Evolutionary conservation across 2,888 invertebrate species (phyloP), one percentile per base, ranked within the genome.

Genomic region (Schizaphis graminum): DNA sequence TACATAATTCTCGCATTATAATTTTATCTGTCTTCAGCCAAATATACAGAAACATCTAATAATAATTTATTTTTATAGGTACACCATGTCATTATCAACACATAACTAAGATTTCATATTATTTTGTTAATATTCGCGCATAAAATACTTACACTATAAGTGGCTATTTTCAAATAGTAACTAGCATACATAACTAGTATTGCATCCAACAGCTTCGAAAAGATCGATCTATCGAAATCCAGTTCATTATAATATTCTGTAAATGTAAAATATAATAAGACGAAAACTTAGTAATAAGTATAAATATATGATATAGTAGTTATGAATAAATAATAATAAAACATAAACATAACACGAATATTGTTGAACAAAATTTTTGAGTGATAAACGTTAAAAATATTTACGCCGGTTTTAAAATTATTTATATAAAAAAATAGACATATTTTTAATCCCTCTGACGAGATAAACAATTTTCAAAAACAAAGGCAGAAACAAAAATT

Each of bases 81-180:
- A 8, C 21, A 41, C 16, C 35, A n/a, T 67, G 1, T 5, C 13
- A 35, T 53, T 53, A 53, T 21, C 5, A 21, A 53, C 21, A 35
- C 21, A 35, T 77, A 77, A 77, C 35, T 21, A 35, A 35, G 35
- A 2, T 35, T 77, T 77, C 2, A 41, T 4, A 35, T 77, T 77
- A 11, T 61, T 28, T 77, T 77, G 21, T 67, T 35, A 77, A 53
- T 24, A 87, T 3, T 8, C 21, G 10, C 4, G 3, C 2, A 7
- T 49, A n/a, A 49, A 89, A 89, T 41, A 90, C 91, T 92, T 26
- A 92, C 86, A 10, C 1, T 41, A 61, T 87, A 87, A 26, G 92
- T 92, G 26, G 92, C 86, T 35, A 61, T 92, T 57, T 35, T n/a
- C 35, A 92, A 86, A 24, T 61, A 49, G 47, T 49, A 49, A 35